Percentiles rank a stretch among this genome's conserved stretches.
Evolutionary conservation across 2,797 vertebrate species (phyloP).

Genomic region (Onychomys torridus): DNA sequence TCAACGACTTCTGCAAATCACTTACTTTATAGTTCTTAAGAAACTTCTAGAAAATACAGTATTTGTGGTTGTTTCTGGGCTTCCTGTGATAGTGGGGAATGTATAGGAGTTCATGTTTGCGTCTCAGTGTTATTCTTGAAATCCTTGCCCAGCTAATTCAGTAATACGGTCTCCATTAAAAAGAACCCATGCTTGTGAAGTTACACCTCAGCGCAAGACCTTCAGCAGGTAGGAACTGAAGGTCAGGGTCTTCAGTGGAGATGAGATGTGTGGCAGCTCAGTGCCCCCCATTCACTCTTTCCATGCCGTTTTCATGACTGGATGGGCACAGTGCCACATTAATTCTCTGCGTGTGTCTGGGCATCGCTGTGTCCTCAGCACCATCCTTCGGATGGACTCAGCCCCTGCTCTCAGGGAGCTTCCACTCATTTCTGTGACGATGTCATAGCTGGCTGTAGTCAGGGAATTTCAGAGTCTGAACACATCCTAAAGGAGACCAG

Average conservation of each 20-base stretch:
- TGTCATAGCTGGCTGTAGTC: neutral
- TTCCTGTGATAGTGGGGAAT: slow-evolving; percentile 73
- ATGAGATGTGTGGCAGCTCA: neutral
- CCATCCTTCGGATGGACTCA: neutral
- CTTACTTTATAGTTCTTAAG: slow-evolving; percentile 72
- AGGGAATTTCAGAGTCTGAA: neutral
- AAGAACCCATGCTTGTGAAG: slow-evolving; percentile 23
- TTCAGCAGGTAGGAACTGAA: neutral
- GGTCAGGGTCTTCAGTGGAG: neutral
- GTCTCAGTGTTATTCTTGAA: slow-evolving; percentile 68
- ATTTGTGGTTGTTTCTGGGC: slow-evolving; percentile 70
- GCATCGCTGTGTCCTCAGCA: neutral
- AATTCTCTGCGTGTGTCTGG: neutral
- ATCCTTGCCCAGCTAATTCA: slow-evolving; percentile 44
- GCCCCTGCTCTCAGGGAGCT: neutral
- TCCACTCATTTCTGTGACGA: neutral
- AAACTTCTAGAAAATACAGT: slow-evolving; percentile 82
- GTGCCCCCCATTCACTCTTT: neutral
- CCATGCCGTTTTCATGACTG: neutral
- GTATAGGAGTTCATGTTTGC: slow-evolving; percentile 56
- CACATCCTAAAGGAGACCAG: neutral
- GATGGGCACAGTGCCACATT: neutral
- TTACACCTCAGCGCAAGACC: neutral
- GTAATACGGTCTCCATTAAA: neutral
- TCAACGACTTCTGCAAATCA: slow-evolving; percentile 88